Base-by-base conservation (phyloP, 2,113 vertebrate genomes). In the Colaptes auratus region DNA sequence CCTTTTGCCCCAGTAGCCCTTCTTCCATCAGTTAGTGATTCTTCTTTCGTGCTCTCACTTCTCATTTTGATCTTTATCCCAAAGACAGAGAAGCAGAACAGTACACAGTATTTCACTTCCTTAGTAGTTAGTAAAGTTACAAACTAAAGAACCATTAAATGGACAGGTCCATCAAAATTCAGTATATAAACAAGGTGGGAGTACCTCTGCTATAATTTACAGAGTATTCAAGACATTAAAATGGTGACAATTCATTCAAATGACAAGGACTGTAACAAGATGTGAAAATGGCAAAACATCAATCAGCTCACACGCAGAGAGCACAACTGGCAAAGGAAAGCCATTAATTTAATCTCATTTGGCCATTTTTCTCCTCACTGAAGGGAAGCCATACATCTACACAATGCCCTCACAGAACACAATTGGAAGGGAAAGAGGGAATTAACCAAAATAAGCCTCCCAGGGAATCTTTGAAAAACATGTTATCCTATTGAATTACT, bases 281-380 rank as follows among this genome's bases (percentile, higher is more conserved):
- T 52, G 33, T 53, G 63, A 85, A 96, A 95, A 89, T 2, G 3
- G 74, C 35, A 94, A 87, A 92, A 60, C 33, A 93, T 88, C 53
- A 39, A 71, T 88, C 82, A 95, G 69, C n/a, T 63, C 35, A 66
- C 46, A 39, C 30, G 50, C 46, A 83, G 88, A 81, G 58, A 64
- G 35, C 80, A 73, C 20, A 70, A 56, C 21, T 64, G 36, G n/a
- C 71, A 30, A 95, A 74, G 44, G 31, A 75, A 84, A 69, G 48
- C 12, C 39, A 73, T 82, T 82, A 63, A 74, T 59, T 88, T 88
- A 59, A 90, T 76, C 52, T 94, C 50, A 86, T 71, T 56, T 73
- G 56, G 33, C 16, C 36, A 59, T 82, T 96, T 86, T 92, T 91
- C 76, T 92, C 27, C 36, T 63, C 15, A 86, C 35, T 80, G 88